Conservation (phyloP, 2,797 vertebrate species). For the Ctenochaetus hawaiiensis region DNA sequence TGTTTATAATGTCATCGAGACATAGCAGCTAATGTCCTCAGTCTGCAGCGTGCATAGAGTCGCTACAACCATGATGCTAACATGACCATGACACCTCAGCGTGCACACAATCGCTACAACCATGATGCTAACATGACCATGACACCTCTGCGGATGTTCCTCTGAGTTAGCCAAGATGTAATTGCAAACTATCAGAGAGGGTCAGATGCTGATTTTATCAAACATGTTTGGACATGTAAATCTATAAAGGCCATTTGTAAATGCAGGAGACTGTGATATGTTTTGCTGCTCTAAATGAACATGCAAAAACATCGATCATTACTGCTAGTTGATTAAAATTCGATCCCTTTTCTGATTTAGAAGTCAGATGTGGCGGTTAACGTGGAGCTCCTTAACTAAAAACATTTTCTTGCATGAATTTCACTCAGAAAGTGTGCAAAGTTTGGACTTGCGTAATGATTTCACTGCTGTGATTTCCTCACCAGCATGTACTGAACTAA, state of each 20-base stretch:
- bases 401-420: constrained; percentile 10
- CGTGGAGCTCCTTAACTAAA: background rate
- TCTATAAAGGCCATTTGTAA: background rate
- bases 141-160: constrained; percentile 9
- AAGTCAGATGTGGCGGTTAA: background rate
- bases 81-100: no score
- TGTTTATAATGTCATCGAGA: constrained; percentile 19
- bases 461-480: constrained; percentile 10
- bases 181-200: constrained; percentile 32
- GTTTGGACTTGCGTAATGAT: constrained; percentile 3
- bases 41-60: constrained; percentile 10
- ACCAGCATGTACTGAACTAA: constrained; percentile 33
- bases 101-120: background rate
- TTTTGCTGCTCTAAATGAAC: background rate
- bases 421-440: constrained; percentile 16
- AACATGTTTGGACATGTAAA: constrained; percentile 16
- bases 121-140: constrained; percentile 15
- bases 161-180: constrained; percentile 39
- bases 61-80: constrained; percentile 3
- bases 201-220: background rate
- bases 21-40: background rate
- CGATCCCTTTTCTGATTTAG: background rate
- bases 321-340: background rate
- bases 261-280: background rate
- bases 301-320: background rate